phyloP scores from a whole-genome alignment of 1,140 invertebrate genomes.

The Neodiprion fabricii region DNA sequence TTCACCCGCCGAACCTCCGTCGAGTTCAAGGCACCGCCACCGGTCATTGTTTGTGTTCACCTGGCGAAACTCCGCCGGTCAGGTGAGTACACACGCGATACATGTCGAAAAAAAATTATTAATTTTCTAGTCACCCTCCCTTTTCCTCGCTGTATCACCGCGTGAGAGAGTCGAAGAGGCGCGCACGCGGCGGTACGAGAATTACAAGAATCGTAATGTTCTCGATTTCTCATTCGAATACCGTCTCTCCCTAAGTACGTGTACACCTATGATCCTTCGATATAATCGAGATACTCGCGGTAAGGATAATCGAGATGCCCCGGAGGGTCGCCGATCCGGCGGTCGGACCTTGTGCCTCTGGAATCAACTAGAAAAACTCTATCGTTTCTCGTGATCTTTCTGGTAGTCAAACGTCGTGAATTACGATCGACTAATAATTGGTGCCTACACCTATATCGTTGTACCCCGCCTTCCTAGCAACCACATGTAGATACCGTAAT shows the following conservation, averaged over 20 bases:
- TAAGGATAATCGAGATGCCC: background rate
- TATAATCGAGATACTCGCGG: background rate
- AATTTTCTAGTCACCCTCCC: no score
- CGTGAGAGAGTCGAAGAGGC: no score
- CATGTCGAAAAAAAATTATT: no score
- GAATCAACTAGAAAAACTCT: background rate
- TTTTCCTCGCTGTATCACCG: no score
- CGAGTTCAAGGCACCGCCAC: slow-evolving; percentile 37
- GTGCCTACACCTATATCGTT: background rate
- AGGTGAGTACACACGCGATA: slow-evolving; percentile 39
- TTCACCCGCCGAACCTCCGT: background rate
- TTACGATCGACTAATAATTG: slow-evolving; percentile 2
- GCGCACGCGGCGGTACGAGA: no score
- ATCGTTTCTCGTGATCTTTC: background rate
- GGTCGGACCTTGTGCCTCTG: background rate
- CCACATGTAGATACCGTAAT: no score
- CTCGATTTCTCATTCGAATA: no score
- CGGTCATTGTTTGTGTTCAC: slow-evolving; percentile 49
- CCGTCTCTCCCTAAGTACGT: no score
- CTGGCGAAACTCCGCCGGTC: slow-evolving; percentile 43
- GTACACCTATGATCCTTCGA: no score
- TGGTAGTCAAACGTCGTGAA: background rate
- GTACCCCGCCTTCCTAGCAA: no score
- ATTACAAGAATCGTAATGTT: no score
- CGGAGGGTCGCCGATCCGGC: no score